phyloP scores from a whole-genome alignment of 2,113 vertebrate genomes.

The Tringa solitaria region DNA sequence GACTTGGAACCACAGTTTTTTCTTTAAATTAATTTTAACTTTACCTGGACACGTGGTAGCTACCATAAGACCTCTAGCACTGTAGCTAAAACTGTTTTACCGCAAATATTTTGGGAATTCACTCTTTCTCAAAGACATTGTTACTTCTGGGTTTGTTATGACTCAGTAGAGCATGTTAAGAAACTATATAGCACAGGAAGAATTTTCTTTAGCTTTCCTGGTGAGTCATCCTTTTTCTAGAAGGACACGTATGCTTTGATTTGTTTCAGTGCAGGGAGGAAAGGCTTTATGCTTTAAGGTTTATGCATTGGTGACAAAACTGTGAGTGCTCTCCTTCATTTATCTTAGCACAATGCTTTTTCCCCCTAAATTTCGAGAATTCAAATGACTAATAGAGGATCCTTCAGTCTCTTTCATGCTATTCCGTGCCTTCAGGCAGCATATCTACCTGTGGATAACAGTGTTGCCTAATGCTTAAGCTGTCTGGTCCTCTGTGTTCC shows the following conservation, averaged over 20 bases:
- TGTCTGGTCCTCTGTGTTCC: background rate
- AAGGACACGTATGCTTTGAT: slow-evolving; percentile 16
- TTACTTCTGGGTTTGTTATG: background rate
- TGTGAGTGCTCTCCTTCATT: background rate
- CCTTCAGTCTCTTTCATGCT: background rate
- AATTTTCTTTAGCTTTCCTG: background rate
- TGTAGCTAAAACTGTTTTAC: background rate
- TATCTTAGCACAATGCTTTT: background rate
- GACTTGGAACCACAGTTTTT: background rate
- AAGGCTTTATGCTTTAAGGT: background rate
- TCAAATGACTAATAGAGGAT: background rate
- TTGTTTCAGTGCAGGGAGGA: background rate
- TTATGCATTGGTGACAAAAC: background rate
- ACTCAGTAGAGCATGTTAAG: background rate
- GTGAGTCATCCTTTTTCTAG: slow-evolving; percentile 27
- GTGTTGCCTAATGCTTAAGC: background rate
- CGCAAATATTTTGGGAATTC: background rate
- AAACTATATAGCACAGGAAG: background rate
- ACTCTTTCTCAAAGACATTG: background rate
- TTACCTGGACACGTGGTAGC: background rate
- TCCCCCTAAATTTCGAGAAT: background rate
- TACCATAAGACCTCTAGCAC: background rate
- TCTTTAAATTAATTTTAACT: background rate
- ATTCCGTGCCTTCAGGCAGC: background rate
- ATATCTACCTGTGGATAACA: background rate